Percentiles rank a stretch among this genome's conserved stretches.
Conservation (phyloP, 1,140 invertebrate species). For the Macrostomum lignano region DNA sequence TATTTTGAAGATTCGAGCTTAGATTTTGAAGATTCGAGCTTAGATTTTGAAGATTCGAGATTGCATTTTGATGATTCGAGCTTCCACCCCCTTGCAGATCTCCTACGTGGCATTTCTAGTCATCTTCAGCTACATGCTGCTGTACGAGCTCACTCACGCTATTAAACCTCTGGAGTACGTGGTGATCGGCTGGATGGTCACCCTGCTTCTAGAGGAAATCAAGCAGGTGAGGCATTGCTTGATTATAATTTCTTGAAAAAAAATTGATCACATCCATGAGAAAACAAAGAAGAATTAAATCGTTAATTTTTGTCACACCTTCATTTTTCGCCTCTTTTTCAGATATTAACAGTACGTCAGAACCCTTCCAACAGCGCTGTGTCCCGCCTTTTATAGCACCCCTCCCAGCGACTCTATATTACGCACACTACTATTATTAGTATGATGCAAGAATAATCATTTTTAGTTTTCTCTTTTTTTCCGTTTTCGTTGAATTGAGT, state of each 20-base stretch:
- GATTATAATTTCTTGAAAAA: background rate
- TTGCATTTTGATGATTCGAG: background rate
- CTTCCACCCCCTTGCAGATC: slow-evolving; percentile 11
- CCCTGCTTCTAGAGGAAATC: slow-evolving; percentile 14
- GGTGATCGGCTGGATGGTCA: slow-evolving; percentile 13
- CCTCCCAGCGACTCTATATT: too few relatives aligned
- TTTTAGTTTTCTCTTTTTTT: too few relatives aligned
- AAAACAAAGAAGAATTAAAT: background rate
- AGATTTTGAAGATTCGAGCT: too few relatives aligned
- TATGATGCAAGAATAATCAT: too few relatives aligned
- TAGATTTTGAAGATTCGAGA: too few relatives aligned
- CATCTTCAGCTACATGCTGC: slow-evolving; percentile 16
- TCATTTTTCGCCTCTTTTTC: background rate
- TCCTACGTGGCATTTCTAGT: slow-evolving; percentile 15
- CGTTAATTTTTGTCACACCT: background rate
- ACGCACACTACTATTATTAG: too few relatives aligned
- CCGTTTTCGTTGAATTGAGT: too few relatives aligned
- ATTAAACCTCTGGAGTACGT: slow-evolving; percentile 11
- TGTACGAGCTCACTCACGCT: slow-evolving; percentile 12
- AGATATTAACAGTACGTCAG: background rate
- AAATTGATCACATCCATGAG: too few relatives aligned
- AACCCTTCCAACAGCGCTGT: too few relatives aligned
- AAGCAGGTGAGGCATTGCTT: slow-evolving; percentile 12
- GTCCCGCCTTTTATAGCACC: too few relatives aligned
- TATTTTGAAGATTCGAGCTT: too few relatives aligned